Percentiles rank a stretch among this genome's conserved stretches.
phyloP scores from a whole-genome alignment of 2,888 invertebrate species.

The Napeogenes inachia region DNA sequence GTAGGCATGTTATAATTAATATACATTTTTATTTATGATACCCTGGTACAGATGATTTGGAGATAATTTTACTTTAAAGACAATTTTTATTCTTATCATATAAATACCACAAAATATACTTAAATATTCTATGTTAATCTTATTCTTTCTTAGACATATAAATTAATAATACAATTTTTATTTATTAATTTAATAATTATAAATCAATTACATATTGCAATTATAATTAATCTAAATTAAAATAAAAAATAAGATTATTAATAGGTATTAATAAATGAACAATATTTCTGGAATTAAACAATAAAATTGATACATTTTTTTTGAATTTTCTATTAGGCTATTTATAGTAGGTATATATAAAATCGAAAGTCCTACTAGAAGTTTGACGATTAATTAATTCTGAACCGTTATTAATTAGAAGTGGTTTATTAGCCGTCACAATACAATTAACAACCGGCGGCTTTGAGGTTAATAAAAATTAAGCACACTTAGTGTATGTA shows the following conservation, averaged over 20 bases:
- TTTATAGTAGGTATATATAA: slow-evolving; percentile 34
- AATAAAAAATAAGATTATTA: no score
- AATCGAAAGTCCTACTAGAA: slow-evolving; percentile 48
- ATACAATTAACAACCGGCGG: slow-evolving; percentile 66
- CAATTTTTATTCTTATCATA: no score
- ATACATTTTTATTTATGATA: not conserved
- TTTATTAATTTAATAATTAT: not conserved
- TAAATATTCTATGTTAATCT: no score
- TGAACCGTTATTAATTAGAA: slow-evolving; percentile 62
- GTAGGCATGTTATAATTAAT: slow-evolving; percentile 4
- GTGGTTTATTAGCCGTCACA: slow-evolving; percentile 67
- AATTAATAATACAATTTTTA: not conserved
- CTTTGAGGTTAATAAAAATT: slow-evolving; percentile 36
- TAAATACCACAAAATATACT: no score
- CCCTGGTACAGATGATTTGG: not conserved
- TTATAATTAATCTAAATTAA: no score
- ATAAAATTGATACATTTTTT: no score
- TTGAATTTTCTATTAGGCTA: not conserved
- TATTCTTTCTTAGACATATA: no score
- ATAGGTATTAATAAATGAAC: no score
- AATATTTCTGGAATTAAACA: no score
- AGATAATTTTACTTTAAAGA: no score
- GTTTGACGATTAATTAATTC: slow-evolving; percentile 65
- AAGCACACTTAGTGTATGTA: slow-evolving; percentile 23
- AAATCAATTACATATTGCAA: not conserved